These are phyloP conservation scores for Tipula vernalis DNA, from an alignment of 2,888 invertebrate genomes.

Conservation along the genomic window DNA sequence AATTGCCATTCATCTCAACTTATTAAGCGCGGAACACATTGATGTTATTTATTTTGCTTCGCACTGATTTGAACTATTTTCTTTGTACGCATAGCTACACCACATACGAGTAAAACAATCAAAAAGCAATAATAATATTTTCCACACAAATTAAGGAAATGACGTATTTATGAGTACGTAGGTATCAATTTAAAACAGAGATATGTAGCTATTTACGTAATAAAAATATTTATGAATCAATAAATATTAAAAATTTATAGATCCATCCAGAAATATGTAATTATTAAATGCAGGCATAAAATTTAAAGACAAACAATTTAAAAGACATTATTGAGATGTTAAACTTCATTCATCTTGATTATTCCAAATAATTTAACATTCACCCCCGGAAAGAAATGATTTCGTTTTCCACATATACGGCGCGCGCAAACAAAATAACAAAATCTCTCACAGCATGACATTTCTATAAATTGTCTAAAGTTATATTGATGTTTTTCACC, in stretches of 20 bases:
- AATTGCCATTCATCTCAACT: not conserved
- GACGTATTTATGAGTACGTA: not conserved
- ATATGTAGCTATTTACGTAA: not conserved
- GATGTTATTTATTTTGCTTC: not conserved
- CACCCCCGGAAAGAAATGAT: not conserved
- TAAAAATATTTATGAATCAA: not conserved
- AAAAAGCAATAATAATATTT: not conserved
- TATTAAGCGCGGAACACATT: not conserved
- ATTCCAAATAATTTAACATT: not conserved
- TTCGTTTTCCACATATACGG: not conserved
- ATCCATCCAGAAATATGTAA: not conserved
- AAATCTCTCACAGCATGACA: not conserved
- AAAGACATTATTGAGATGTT: not conserved
- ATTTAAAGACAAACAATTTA: not conserved
- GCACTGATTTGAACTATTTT: not conserved
- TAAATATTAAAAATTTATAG: not conserved
- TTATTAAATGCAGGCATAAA: not conserved
- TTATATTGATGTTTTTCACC: not conserved
- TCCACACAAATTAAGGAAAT: not conserved
- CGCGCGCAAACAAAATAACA: not conserved
- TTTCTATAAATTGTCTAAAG: not conserved
- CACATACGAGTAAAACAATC: not conserved
- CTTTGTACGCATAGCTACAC: not conserved
- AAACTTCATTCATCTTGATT: not conserved
- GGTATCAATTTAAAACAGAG: not conserved